A percentile compares a stretch with the other conserved stretches of the same genome.
Evolutionary conservation across 1,140 invertebrate genomes (phyloP).

Genomic region (Saccostrea glomerata): DNA sequence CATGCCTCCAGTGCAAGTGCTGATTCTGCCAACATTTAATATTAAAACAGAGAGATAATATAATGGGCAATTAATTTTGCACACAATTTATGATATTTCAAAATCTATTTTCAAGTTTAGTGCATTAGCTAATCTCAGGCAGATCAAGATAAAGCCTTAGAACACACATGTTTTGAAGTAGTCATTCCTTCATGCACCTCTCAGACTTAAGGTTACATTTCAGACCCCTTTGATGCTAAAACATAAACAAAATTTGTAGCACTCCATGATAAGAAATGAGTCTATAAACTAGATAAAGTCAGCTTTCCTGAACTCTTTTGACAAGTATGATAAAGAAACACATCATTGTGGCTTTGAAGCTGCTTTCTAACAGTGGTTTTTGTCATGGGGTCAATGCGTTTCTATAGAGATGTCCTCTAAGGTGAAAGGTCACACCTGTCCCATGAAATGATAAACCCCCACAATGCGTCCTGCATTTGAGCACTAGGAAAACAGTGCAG

Average conservation of each 20-base stretch:
- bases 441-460: slow-evolving; percentile 2
- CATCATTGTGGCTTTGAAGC: slow-evolving; percentile 46
- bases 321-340: slow-evolving; percentile 53
- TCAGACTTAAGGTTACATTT: slow-evolving; percentile 42
- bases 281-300: slow-evolving; percentile 50
- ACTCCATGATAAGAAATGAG: slow-evolving; percentile 46
- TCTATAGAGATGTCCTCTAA: slow-evolving; percentile 32
- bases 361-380: slow-evolving; percentile 19
- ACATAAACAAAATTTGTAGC: slow-evolving; percentile 56
- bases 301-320: slow-evolving; percentile 45
- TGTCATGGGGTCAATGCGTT: slow-evolving; percentile 47
- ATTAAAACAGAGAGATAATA: slow-evolving; percentile 37
- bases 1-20: neutral
- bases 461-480: neutral
- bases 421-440: slow-evolving; percentile 31
- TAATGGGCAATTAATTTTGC: slow-evolving; percentile 42
- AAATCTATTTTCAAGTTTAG: slow-evolving; percentile 26
- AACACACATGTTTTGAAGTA: slow-evolving; percentile 44
- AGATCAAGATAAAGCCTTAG: slow-evolving; percentile 25
- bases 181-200: slow-evolving; percentile 30
- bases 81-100: slow-evolving; percentile 43
- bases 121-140: slow-evolving; percentile 20
- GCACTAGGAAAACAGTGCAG: neutral
- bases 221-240: slow-evolving; percentile 46
- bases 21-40: slow-evolving; percentile 14